phyloP scores from a whole-genome alignment of 2,113 vertebrate genomes.

The Eurypyga helias region DNA sequence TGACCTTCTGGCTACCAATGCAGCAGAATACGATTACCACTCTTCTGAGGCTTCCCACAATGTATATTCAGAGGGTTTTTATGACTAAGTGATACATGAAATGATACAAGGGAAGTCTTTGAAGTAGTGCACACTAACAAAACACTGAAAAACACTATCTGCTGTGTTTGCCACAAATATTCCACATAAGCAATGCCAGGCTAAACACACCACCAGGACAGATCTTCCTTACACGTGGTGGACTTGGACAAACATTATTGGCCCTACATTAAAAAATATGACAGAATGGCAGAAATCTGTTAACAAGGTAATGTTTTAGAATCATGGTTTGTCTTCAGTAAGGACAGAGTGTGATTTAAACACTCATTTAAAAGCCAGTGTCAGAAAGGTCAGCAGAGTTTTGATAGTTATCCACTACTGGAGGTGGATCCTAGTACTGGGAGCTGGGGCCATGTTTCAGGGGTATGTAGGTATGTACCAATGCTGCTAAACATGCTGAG shows the following conservation, averaged over 20 bases:
- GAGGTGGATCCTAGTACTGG: not conserved
- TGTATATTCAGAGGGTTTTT: not conserved
- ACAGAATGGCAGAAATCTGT: not conserved
- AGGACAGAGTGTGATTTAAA: not conserved
- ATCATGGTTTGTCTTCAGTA: not conserved
- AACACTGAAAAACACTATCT: slow-evolving; percentile 13
- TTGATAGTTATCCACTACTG: not conserved
- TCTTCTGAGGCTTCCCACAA: not conserved
- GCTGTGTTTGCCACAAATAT: not conserved
- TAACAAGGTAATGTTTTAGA: not conserved
- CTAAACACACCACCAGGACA: not conserved
- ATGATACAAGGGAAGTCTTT: not conserved
- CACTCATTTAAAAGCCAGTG: not conserved
- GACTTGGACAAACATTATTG: not conserved
- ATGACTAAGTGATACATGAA: not conserved
- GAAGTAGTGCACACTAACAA: not conserved
- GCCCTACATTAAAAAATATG: not conserved
- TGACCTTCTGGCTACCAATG: slow-evolving; percentile 30
- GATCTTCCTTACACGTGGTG: not conserved
- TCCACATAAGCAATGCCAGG: not conserved
- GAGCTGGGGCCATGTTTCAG: not conserved
- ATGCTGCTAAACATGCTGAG: not conserved
- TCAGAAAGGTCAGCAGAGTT: not conserved
- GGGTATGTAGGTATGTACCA: not conserved
- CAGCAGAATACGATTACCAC: slow-evolving; percentile 15